Base-by-base conservation (phyloP, 2,888 invertebrate genomes). In the Amblyjoppa fuscipennis region DNA sequence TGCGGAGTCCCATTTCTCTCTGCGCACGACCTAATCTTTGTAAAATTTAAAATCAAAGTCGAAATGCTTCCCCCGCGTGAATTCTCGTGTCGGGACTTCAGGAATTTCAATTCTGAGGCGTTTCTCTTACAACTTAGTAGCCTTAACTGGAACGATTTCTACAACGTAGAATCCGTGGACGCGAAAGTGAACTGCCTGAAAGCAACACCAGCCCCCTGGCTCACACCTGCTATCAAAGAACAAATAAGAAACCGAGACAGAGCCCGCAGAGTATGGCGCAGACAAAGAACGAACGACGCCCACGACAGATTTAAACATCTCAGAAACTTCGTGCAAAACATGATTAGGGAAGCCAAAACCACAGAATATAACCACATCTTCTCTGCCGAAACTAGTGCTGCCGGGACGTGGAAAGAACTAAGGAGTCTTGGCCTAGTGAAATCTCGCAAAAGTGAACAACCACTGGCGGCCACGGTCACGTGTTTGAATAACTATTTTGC, bases 161-260 rank as follows among this genome's bases (percentile, higher is more conserved):
- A 53, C 11, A 1, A 59, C 56, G 7, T 4, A 56, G n/a, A 34
- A 16, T 16, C 31, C 20, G 20, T 73, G 5, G 56, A 73, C 3
- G n/a, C 3, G 1, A 73, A 59, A 56, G 53, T 59, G 16, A 7
- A 16, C 2, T 9, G 2, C n/a, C 20, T 73, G 0, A 74, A 74
- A 61, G 41, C 59, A 6, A 9, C 16, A 13, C 61, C 41, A 16
- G 74, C 74, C 2, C 74, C 74, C 6, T 74, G 74, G 74, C 28
- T 74, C 4, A 45, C 61, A 20, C 25, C 16, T n/a, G 74, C 41
- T 3, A 74, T 74, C 11, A 74, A 74, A 28, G 16, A 25, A 4
- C 74, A 74, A 45, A 74, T 74, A 61, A n/a, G 61, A 61, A 61
- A 41, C 41, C 74, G 74, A 2, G 59, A 74, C 13, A 41, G 28